A percentile compares a stretch with the other conserved stretches of the same genome.
Conservation (phyloP, 2,113 vertebrate species). For the Thinocorus orbignyianus region DNA sequence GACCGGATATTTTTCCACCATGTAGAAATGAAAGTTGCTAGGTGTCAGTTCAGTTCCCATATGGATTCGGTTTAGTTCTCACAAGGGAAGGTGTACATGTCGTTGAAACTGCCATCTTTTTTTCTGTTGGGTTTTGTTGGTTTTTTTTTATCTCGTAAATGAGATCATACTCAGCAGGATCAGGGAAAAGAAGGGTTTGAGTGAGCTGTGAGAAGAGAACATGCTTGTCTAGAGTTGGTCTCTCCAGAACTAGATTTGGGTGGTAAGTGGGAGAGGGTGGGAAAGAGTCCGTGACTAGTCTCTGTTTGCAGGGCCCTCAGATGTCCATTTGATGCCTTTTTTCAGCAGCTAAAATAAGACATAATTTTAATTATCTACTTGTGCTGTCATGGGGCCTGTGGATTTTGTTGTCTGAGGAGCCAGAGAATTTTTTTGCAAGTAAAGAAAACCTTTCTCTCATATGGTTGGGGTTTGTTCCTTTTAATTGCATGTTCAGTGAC, state of each 20-base stretch:
- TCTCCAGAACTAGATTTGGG: background rate
- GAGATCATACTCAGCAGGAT: background rate
- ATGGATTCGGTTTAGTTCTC: slow-evolving; percentile 8
- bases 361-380: background rate
- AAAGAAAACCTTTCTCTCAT: background rate
- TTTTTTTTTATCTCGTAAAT: background rate
- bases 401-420: background rate
- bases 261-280: background rate
- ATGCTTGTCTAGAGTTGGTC: background rate
- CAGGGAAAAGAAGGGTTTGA: background rate
- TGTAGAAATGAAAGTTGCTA: background rate
- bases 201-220: background rate
- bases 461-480: background rate
- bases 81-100: background rate
- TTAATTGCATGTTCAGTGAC: background rate
- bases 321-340: background rate
- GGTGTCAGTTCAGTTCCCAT: background rate
- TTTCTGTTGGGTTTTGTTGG: background rate
- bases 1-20: background rate
- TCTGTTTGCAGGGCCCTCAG: background rate
- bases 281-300: rapidly evolving
- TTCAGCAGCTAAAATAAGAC: background rate
- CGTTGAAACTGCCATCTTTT: background rate
- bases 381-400: rapidly evolving
- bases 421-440: background rate